Conservation (phyloP, 2,888 invertebrate species). For the Coleophora deauratella region DNA sequence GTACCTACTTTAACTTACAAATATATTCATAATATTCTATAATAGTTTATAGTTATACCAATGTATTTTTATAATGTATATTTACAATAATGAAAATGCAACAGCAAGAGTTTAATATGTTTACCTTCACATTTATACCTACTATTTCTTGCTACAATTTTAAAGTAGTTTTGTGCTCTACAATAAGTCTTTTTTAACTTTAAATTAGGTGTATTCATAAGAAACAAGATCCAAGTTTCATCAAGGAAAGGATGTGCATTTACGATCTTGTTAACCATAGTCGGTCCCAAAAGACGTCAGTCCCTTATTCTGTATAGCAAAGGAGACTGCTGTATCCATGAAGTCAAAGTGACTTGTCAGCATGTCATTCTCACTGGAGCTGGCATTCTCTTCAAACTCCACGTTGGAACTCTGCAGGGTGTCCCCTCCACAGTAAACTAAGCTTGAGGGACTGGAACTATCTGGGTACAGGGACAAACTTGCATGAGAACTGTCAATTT, state of each 20-base stretch:
- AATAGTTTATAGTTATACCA: no score
- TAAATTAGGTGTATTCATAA: background rate
- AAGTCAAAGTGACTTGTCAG: slow-evolving; percentile 67
- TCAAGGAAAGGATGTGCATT: background rate
- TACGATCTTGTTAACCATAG: slow-evolving; percentile 45
- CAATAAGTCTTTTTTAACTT: background rate
- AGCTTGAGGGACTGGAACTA: slow-evolving; percentile 31
- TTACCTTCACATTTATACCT: no score
- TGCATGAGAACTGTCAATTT: slow-evolving; percentile 21
- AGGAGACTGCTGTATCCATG: slow-evolving; percentile 81
- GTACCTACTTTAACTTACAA: no score
- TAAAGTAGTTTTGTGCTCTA: background rate
- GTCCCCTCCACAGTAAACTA: slow-evolving; percentile 32
- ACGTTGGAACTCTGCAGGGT: slow-evolving; percentile 25
- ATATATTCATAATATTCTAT: no score
- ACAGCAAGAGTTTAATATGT: no score
- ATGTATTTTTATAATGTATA: no score
- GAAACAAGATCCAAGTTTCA: background rate
- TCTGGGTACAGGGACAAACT: slow-evolving; percentile 34
- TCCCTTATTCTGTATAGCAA: slow-evolving; percentile 83
- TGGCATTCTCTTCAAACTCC: slow-evolving; percentile 28
- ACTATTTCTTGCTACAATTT: no score
- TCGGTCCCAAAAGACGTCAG: slow-evolving; percentile 69
- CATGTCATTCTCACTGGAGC: slow-evolving; percentile 26
- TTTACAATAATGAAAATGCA: no score